These are phyloP conservation scores for Seira sanloemensis DNA, from an alignment of 2,888 invertebrate species.

Conservation along the genomic window DNA sequence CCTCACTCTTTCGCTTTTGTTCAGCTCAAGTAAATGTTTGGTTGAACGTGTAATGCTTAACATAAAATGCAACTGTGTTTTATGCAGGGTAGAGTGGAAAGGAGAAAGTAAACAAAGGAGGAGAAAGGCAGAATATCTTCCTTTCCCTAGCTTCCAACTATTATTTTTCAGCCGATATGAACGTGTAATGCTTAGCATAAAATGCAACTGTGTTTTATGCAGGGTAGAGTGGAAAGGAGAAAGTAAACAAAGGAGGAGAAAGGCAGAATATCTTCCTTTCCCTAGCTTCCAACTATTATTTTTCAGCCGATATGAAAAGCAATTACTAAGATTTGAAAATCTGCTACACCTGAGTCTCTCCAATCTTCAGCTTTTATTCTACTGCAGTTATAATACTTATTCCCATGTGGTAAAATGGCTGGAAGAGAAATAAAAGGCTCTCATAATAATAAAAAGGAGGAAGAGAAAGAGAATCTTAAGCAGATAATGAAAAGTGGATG, in stretches of 20 bases:
- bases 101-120: constrained; percentile 23
- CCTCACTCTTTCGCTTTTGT: background rate
- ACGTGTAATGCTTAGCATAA: constrained; percentile 14
- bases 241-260: constrained; percentile 18
- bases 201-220: constrained; percentile 4
- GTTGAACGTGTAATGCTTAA: background rate
- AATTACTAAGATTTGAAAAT: constrained; percentile 65
- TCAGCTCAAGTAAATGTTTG: background rate
- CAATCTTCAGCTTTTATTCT: constrained; percentile 52
- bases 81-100: background rate
- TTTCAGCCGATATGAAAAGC: constrained; percentile 62
- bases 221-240: background rate
- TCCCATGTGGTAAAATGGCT: constrained; percentile 35
- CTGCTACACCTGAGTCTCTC: constrained; percentile 63
- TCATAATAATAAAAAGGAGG: constrained; percentile 9
- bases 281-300: background rate
- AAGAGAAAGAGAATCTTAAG: constrained; percentile 30
- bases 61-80: constrained; percentile 4
- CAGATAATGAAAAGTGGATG: constrained; percentile 51
- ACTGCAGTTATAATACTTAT: constrained; percentile 14
- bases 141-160: background rate
- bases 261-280: constrained; percentile 24
- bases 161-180: constrained; percentile 57
- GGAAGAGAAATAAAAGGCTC: background rate
- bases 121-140: constrained; percentile 23